Evolutionary conservation across 1,140 invertebrate genomes (phyloP).

Genomic region (Leucophenga varia): DNA sequence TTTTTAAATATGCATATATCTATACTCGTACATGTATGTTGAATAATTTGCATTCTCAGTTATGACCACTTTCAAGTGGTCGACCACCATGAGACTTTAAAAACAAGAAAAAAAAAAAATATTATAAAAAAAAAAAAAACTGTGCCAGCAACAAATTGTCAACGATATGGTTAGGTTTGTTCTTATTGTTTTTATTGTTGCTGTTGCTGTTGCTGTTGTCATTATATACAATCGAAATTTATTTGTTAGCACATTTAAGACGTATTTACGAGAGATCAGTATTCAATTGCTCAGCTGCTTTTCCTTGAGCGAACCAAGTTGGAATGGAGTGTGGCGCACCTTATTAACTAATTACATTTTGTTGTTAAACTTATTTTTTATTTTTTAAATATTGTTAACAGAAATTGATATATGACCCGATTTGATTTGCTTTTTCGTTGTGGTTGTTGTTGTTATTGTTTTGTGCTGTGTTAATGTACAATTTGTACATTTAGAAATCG

Average conservation of each 20-base stretch:
- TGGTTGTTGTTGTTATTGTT: not conserved
- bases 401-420: slow-evolving; percentile 41
- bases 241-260: slow-evolving; percentile 20
- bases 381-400: no score
- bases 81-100: no score
- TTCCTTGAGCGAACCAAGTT: no score
- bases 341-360: slow-evolving; percentile 50
- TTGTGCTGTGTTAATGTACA: slow-evolving; percentile 25
- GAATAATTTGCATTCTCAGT: no score
- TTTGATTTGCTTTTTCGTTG: slow-evolving; percentile 2
- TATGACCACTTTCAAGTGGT: no score
- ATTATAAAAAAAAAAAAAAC: not conserved
- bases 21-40: no score
- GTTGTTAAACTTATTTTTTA: slow-evolving; percentile 39
- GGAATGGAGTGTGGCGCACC: slow-evolving; percentile 34
- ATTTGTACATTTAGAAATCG: slow-evolving; percentile 47
- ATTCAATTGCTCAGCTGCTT: not conserved
- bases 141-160: not conserved
- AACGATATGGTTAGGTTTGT: no score
- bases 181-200: slow-evolving; percentile 11
- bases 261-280: not conserved
- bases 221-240: slow-evolving; percentile 32
- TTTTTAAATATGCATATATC: no score
- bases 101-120: no score
- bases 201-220: not conserved